Conservation (phyloP, 2,797 vertebrate genomes). For the Cynodonichthys magdalenae region DNA sequence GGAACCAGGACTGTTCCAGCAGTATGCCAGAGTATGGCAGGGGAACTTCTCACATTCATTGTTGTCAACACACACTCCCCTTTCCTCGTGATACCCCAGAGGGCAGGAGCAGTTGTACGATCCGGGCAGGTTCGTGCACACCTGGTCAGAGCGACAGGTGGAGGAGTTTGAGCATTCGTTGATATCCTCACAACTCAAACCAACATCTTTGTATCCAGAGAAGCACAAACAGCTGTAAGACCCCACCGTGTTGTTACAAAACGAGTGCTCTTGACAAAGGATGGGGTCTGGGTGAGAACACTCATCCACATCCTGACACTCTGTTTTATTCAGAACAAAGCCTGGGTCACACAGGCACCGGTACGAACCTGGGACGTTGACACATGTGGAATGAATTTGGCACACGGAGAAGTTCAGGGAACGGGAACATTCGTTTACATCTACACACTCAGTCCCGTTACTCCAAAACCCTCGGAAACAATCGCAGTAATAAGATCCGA, state of each 20-base stretch:
- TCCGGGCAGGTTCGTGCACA: constrained; percentile 81
- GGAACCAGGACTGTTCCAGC: constrained; percentile 81
- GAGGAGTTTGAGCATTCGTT: constrained; percentile 76
- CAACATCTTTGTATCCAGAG: constrained; percentile 63
- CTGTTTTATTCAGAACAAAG: constrained; percentile 64
- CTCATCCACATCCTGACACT: constrained; percentile 74
- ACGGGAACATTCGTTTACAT: constrained; percentile 81
- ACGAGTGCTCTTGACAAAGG: constrained; percentile 72
- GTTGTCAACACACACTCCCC: constrained; percentile 73
- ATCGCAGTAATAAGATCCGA: constrained; percentile 82
- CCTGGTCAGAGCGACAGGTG: constrained; percentile 79
- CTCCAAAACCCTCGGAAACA: constrained; percentile 79
- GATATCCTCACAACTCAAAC: constrained; percentile 72
- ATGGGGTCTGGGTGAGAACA: constrained; percentile 37
- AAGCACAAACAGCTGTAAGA: constrained; percentile 76
- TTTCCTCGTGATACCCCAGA: constrained; percentile 72
- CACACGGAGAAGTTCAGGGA: constrained; percentile 69
- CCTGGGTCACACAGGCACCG: constrained; percentile 78
- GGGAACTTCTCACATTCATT: constrained; percentile 76
- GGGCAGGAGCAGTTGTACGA: constrained; percentile 77
- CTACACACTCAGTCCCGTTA: constrained; percentile 75
- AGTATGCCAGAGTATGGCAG: constrained; percentile 76
- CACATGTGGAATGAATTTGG: constrained; percentile 70
- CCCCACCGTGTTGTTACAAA: constrained; percentile 79
- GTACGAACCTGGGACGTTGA: constrained; percentile 79